phyloP scores from a whole-genome alignment of 30 jellyfish, hydroid and myxozoan genomes.

The Cassiopea xamachana region DNA sequence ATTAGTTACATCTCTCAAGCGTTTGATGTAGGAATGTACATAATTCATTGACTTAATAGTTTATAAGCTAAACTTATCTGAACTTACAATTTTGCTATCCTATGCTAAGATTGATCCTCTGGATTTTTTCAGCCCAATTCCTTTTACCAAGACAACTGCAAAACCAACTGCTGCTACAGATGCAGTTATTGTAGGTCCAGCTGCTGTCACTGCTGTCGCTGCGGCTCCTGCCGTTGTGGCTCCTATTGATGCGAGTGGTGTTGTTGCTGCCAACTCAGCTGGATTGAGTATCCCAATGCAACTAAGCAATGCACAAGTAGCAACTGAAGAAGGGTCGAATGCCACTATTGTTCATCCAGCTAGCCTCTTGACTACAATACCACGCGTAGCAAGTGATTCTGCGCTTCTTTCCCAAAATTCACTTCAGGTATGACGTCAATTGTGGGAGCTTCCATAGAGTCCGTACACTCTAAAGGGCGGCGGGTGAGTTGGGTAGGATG shows the following conservation, averaged over 20 bases:
- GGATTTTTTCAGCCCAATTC: conserved; percentile 49
- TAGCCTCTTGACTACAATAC: not conserved
- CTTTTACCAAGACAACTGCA: conserved; percentile 3
- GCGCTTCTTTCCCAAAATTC: conserved; percentile 13
- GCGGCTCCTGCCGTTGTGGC: not conserved
- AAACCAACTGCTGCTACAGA: not conserved
- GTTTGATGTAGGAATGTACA: too few species aligned
- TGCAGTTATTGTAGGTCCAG: not conserved
- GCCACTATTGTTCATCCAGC: too few species aligned
- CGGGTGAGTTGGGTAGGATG: not conserved
- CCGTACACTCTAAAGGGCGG: not conserved
- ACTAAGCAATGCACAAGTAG: too few species aligned
- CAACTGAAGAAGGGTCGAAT: too few species aligned
- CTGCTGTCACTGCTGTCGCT: not conserved
- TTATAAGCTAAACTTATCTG: too few species aligned
- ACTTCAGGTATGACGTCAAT: conserved; percentile 12
- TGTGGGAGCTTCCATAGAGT: not conserved
- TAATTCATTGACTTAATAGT: too few species aligned
- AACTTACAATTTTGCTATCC: too few species aligned
- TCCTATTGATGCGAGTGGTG: conserved; percentile 1
- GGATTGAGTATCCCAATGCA: not conserved
- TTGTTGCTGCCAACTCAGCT: conserved; percentile 5
- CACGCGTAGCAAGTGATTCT: conserved; percentile 39
- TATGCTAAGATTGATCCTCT: too few species aligned
- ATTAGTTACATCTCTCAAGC: too few species aligned